Percentiles rank a stretch among this genome's conserved stretches.
Evolutionary conservation across 2,113 vertebrate genomes (phyloP).

Genomic region (Bos taurus): ARS-UCD2.0 NC_037328.1:154899501-154900000

Average conservation of each 20-base stretch:
- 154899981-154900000: slow-evolving; percentile 90
- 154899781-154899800: slow-evolving; percentile 89
- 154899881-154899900: slow-evolving; percentile 92
- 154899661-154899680: slow-evolving; percentile 93
- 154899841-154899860: slow-evolving; percentile 88
- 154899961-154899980: slow-evolving; percentile 91
- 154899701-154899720: slow-evolving; percentile 93
- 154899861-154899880: slow-evolving; percentile 91
- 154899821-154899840: slow-evolving; percentile 90
- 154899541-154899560: slow-evolving; percentile 91
- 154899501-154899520: slow-evolving; percentile 89
- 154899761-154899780: slow-evolving; percentile 85
- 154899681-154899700: slow-evolving; percentile 92
- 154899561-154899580: slow-evolving; percentile 89
- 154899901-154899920: slow-evolving; percentile 93
- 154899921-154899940: slow-evolving; percentile 92
- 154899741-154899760: slow-evolving; percentile 91
- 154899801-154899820: slow-evolving; percentile 92
- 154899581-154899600: slow-evolving; percentile 90
- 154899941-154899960: slow-evolving; percentile 93
- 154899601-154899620: slow-evolving; percentile 92
- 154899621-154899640: slow-evolving; percentile 92
- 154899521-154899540: slow-evolving; percentile 88
- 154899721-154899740: slow-evolving; percentile 92
- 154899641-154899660: slow-evolving; percentile 93